These are phyloP conservation scores for Meiosimyza decipiens DNA, from an alignment of 2,888 invertebrate genomes.

Conservation along the genomic window DNA sequence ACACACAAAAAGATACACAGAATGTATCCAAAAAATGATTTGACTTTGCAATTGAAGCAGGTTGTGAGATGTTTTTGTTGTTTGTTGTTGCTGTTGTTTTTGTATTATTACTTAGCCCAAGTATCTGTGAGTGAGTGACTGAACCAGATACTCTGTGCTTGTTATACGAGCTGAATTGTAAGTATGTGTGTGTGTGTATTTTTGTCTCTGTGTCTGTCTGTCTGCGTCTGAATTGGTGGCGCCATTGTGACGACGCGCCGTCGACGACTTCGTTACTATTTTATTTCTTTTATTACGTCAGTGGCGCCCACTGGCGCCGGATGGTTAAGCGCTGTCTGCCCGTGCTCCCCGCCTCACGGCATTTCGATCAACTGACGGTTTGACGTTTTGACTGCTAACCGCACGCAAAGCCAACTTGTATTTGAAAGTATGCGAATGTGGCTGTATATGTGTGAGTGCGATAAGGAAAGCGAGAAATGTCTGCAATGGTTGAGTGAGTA, in stretches of 20 bases:
- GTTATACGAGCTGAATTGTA: not conserved
- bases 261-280: conserved; percentile 60
- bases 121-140: conserved; percentile 16
- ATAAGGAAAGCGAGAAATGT: conserved; percentile 57
- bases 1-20: too few relatives aligned
- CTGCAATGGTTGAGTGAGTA: conserved; percentile 44
- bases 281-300: conserved; percentile 67
- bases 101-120: not conserved
- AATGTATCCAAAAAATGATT: too few relatives aligned
- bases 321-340: conserved; percentile 48
- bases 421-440: conserved; percentile 17
- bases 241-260: conserved; percentile 62
- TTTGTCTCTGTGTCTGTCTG: conserved; percentile 21
- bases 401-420: conserved; percentile 44
- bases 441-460: conserved; percentile 35
- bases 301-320: conserved; percentile 67
- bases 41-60: conserved; percentile 8
- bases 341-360: not conserved
- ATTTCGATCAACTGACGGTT: conserved; percentile 29
- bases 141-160: not conserved
- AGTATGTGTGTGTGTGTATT: conserved; percentile 22
- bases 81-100: too few relatives aligned
- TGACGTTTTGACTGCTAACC: conserved; percentile 32
- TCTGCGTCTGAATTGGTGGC: conserved; percentile 55
- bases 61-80: not conserved